phyloP scores from a whole-genome alignment of 2,888 invertebrate genomes.

The Caenorhabditis afra region DNA sequence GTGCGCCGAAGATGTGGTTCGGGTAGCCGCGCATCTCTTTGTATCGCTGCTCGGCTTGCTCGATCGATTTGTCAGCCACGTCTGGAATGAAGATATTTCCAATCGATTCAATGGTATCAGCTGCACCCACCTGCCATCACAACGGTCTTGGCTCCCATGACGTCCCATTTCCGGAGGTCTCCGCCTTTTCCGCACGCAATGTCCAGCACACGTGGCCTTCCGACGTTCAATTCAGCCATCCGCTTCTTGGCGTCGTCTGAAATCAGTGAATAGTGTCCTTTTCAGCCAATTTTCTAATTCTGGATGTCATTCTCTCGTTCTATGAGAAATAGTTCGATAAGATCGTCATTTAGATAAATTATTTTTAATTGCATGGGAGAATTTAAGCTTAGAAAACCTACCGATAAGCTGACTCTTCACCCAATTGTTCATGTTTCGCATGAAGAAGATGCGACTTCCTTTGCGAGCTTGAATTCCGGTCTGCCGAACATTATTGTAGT shows the following conservation, averaged over 20 bases:
- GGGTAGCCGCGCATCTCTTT: constrained; percentile 84
- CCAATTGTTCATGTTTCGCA: constrained; percentile 99
- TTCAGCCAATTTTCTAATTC: no score
- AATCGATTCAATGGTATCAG: not conserved
- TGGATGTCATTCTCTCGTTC: no score
- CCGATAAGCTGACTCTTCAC: constrained; percentile 95
- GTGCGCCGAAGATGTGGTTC: constrained; percentile 85
- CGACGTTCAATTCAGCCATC: constrained; percentile 40
- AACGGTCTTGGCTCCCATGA: constrained; percentile 68
- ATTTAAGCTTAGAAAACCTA: no score
- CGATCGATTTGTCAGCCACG: constrained; percentile 92
- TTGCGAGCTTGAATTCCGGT: constrained; percentile 88
- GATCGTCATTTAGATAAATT: no score
- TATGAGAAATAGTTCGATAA: no score
- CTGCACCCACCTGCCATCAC: constrained; percentile 76
- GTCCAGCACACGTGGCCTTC: constrained; percentile 86
- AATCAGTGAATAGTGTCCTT: constrained; percentile 15
- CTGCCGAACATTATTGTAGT: constrained; percentile 93
- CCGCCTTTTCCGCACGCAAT: constrained; percentile 99
- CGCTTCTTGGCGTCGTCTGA: constrained; percentile 64
- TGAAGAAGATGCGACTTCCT: constrained; percentile 91
- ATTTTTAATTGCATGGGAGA: not conserved
- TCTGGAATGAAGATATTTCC: constrained; percentile 82
- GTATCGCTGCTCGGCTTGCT: constrained; percentile 91
- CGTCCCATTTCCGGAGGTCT: constrained; percentile 92